phyloP scores from a whole-genome alignment of 37 sponge, comb jelly and placozoan genomes.

The Theonella swinhoei region DNA sequence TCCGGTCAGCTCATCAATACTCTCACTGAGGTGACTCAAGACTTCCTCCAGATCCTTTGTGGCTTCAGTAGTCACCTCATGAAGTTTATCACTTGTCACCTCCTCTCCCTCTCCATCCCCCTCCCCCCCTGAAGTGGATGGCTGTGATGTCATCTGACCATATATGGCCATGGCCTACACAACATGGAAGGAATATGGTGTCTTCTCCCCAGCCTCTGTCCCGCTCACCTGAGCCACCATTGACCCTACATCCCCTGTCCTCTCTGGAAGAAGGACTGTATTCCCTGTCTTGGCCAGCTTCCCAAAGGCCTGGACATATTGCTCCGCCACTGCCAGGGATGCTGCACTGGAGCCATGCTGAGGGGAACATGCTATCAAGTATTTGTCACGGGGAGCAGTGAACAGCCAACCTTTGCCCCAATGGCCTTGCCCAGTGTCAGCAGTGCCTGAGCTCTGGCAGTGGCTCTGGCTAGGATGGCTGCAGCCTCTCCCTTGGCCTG shows the following conservation, averaged over 20 bases:
- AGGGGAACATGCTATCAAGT: not conserved
- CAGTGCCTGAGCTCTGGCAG: constrained; percentile 79
- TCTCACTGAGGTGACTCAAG: constrained; percentile 21
- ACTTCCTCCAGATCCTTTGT: not conserved
- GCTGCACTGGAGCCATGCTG: constrained; percentile 87
- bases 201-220: not conserved
- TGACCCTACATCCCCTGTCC: constrained; percentile 88
- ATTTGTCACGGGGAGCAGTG: not conserved
- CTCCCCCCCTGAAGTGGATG: not conserved
- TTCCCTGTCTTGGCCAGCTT: constrained; percentile 91
- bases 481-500: constrained; percentile 89
- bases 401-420: constrained; percentile 45
- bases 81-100: not conserved
- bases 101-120: constrained; percentile 5
- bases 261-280: constrained; percentile 90
- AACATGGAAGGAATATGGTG: not conserved
- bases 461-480: constrained; percentile 79
- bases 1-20: constrained; percentile 17
- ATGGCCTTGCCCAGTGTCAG: constrained; percentile 70
- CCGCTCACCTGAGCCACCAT: constrained; percentile 94
- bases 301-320: constrained; percentile 95
- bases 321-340: constrained; percentile 86
- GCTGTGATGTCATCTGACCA: constrained; percentile 62
- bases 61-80: not conserved
- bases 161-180: constrained; percentile 86